Evolutionary conservation across 2,888 invertebrate genomes (phyloP).

Genomic region (Emesis furor): DNA sequence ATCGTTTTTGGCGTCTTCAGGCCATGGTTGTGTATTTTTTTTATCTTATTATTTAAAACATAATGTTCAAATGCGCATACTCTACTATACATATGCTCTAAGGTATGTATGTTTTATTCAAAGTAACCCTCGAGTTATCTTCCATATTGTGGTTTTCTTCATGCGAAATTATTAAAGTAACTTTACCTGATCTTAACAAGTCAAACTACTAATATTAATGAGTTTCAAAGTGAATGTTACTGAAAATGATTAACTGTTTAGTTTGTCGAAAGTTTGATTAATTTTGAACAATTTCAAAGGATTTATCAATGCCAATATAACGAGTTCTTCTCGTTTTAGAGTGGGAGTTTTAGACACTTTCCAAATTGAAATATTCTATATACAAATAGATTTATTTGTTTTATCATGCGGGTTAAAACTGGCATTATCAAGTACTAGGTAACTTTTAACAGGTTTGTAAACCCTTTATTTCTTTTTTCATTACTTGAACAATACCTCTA

Average conservation of each 20-base stretch:
- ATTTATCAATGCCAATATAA: constrained; percentile 11
- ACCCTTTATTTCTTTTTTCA: too few species aligned
- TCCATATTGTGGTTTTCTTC: constrained; percentile 17
- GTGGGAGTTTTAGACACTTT: constrained; percentile 7
- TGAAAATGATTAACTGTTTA: constrained; percentile 9
- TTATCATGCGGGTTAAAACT: too few species aligned
- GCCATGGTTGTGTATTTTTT: too few species aligned
- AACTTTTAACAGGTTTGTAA: too few species aligned
- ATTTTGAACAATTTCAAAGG: constrained; percentile 19
- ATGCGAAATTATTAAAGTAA: constrained; percentile 11
- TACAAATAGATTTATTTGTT: background rate
- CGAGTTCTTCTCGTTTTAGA: background rate
- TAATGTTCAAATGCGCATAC: background rate
- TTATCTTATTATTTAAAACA: too few species aligned
- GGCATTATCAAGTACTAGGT: too few species aligned
- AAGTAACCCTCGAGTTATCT: background rate
- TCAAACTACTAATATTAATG: constrained; percentile 21
- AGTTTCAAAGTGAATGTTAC: constrained; percentile 21
- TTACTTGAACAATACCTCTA: too few species aligned
- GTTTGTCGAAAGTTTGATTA: constrained; percentile 16
- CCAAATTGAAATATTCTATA: constrained; percentile 6
- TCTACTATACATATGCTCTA: background rate
- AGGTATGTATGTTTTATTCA: constrained; percentile 7
- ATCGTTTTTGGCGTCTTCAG: too few species aligned
- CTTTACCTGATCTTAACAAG: constrained; percentile 3